Evolutionary conservation across 2,113 vertebrate species (phyloP).

Genomic region (Aphelocoma coerulescens): DNA sequence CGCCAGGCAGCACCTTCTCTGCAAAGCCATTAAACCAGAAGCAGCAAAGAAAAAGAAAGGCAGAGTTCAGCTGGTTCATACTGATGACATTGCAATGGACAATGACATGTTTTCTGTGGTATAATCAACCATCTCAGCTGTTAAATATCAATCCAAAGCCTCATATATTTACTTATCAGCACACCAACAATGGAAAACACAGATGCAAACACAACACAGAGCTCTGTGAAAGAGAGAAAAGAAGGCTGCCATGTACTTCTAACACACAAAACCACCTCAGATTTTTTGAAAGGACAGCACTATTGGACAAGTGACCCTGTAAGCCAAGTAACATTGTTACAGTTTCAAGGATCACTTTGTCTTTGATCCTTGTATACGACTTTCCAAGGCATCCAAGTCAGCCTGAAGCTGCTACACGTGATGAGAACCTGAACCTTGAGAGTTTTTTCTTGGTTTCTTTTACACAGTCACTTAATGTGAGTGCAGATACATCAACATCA

Average conservation of each 20-base stretch:
- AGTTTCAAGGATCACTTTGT: neutral
- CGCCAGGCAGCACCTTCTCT: conserved; percentile 37
- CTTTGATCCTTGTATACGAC: neutral
- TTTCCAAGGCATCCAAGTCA: neutral
- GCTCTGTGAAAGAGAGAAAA: neutral
- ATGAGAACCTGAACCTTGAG: neutral
- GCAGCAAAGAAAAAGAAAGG: conserved; percentile 62
- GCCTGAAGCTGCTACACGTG: neutral
- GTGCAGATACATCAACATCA: neutral
- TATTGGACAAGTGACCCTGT: neutral
- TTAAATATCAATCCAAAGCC: conserved; percentile 24
- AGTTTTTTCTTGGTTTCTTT: neutral
- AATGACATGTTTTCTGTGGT: conserved; percentile 36
- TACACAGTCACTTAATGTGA: neutral
- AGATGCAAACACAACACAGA: neutral
- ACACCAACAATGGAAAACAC: neutral
- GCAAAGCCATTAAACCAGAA: conserved; percentile 54
- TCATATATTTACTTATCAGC: conserved; percentile 10
- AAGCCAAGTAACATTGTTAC: neutral
- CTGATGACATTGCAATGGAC: neutral
- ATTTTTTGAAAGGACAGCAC: neutral
- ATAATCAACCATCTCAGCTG: neutral
- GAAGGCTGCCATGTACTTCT: neutral
- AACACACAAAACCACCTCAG: neutral
- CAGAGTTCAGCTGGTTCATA: conserved; percentile 51